phyloP scores from a whole-genome alignment of 2,797 vertebrate genomes.

The Huso huso region DNA sequence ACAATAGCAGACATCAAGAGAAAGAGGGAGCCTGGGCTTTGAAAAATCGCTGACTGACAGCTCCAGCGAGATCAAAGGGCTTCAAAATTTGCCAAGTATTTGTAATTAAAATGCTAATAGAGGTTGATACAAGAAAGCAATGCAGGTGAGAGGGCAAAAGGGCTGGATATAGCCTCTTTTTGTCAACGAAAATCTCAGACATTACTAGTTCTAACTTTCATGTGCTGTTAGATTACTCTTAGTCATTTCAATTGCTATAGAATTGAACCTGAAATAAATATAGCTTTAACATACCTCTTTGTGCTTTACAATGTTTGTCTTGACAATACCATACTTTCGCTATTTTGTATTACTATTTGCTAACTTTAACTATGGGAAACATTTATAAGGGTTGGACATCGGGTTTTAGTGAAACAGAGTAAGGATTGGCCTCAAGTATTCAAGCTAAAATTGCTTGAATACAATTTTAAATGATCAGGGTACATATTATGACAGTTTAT shows the following conservation, averaged over 20 bases:
- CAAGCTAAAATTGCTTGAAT: too few species aligned
- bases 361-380: too few species aligned
- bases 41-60: slow-evolving; percentile 62
- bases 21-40: slow-evolving; percentile 42
- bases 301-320: too few species aligned
- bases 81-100: slow-evolving; percentile 49
- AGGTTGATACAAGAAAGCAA: slow-evolving; percentile 47
- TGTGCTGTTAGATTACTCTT: not conserved
- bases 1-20: slow-evolving; percentile 61
- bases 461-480: too few species aligned
- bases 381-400: too few species aligned
- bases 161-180: slow-evolving; percentile 16
- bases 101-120: slow-evolving; percentile 55
- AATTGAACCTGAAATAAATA: not conserved
- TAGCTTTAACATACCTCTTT: too few species aligned
- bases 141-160: slow-evolving; percentile 25
- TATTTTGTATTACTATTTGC: too few species aligned
- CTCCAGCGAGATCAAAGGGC: slow-evolving; percentile 56
- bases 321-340: too few species aligned
- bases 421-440: too few species aligned
- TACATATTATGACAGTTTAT: too few species aligned
- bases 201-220: not conserved
- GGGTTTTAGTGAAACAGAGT: too few species aligned
- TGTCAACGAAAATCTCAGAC: not conserved
- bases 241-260: not conserved